Evolutionary conservation across 2,113 vertebrate genomes (phyloP).

Genomic region (Miniopterus natalensis): DNA sequence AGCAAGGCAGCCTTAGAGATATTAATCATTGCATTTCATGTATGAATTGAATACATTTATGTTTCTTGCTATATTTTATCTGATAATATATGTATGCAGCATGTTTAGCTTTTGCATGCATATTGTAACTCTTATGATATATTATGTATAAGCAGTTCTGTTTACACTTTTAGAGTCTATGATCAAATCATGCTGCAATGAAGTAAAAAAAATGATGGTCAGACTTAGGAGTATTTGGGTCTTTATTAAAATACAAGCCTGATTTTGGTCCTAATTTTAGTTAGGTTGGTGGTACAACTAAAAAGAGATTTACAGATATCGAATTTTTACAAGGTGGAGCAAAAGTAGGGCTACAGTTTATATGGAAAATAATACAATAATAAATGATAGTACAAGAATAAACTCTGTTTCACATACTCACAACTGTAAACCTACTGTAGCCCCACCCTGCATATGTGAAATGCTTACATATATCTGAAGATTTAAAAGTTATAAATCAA

Average conservation of each 20-base stretch:
- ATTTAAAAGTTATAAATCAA: constrained; percentile 32
- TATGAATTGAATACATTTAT: constrained; percentile 83
- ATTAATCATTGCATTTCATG: constrained; percentile 76
- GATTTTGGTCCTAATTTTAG: neutral
- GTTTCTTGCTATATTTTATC: constrained; percentile 71
- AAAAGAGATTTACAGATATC: neutral
- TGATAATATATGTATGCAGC: constrained; percentile 64
- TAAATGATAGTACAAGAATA: neutral
- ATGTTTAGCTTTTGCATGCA: constrained; percentile 57
- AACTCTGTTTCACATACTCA: neutral
- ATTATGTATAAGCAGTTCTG: constrained; percentile 32
- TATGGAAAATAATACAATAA: neutral
- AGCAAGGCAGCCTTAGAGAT: constrained; percentile 68
- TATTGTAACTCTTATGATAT: constrained; percentile 59
- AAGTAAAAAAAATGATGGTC: constrained; percentile 9
- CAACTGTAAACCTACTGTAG: neutral
- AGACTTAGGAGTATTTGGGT: neutral
- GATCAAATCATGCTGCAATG: neutral
- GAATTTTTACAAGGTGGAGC: neutral
- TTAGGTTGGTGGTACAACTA: neutral
- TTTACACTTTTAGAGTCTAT: constrained; percentile 45
- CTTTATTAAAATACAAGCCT: neutral
- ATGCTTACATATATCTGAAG: neutral
- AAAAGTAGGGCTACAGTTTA: neutral
- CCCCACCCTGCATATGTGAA: neutral